These are phyloP conservation scores for Volucella zonaria DNA, from an alignment of 2,888 invertebrate genomes.

Conservation along the genomic window DNA sequence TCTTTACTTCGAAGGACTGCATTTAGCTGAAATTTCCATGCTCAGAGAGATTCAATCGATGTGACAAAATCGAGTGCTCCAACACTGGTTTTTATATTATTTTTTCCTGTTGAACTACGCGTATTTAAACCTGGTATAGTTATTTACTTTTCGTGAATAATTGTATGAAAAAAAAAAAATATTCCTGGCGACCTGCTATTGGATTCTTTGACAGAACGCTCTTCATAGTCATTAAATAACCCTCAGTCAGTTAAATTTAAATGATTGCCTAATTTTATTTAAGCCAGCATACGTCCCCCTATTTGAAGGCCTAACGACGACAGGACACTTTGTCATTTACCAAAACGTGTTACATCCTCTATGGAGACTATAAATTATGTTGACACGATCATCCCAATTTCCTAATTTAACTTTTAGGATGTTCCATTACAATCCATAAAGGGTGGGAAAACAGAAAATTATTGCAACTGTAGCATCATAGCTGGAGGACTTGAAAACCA, in stretches of 20 bases:
- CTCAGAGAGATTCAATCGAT: too few relatives aligned
- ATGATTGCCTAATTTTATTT: conserved; percentile 1
- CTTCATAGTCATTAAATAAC: conserved; percentile 14
- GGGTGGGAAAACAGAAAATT: conserved; percentile 25
- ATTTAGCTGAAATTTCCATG: too few relatives aligned
- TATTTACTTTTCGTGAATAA: too few relatives aligned
- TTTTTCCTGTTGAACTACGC: too few relatives aligned
- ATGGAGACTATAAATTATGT: conserved; percentile 61
- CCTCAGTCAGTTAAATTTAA: conserved; percentile 25
- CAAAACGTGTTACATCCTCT: conserved; percentile 36
- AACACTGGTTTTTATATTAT: too few relatives aligned
- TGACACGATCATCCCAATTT: conserved; percentile 67
- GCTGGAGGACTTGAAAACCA: conserved; percentile 37
- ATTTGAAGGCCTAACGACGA: background rate
- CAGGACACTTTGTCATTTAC: conserved; percentile 23
- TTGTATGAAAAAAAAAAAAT: too few relatives aligned
- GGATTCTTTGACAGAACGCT: too few relatives aligned
- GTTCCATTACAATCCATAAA: conserved; percentile 59
- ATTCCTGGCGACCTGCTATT: too few relatives aligned
- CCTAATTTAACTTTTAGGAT: conserved; percentile 59
- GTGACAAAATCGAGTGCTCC: too few relatives aligned
- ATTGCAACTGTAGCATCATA: background rate
- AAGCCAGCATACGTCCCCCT: background rate
- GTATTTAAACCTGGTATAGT: too few relatives aligned
- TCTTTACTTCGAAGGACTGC: too few relatives aligned